Evolutionary conservation across 2,888 invertebrate genomes (phyloP).

Genomic region (Acrobasis suavella): DNA sequence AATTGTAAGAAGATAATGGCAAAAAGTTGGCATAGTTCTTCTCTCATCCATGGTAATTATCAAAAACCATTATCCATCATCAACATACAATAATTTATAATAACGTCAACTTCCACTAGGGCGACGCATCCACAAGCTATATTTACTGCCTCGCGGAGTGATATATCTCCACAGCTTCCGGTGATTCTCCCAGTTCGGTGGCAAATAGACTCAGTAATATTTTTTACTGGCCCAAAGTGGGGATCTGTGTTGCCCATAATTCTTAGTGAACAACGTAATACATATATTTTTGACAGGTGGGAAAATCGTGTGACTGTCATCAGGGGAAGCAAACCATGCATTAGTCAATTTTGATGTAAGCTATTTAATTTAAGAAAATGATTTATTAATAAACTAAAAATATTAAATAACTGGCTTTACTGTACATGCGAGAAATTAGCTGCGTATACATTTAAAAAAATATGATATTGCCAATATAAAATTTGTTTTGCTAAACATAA

Average conservation of each 20-base stretch:
- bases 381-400: no score
- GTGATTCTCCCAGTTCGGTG: slow-evolving; percentile 40
- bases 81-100: slow-evolving; percentile 12
- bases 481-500: no score
- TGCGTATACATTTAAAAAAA: no score
- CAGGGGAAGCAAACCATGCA: slow-evolving; percentile 2
- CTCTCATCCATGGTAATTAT: no score
- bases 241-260: slow-evolving; percentile 29
- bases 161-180: slow-evolving; percentile 68
- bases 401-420: no score
- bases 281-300: slow-evolving; percentile 30
- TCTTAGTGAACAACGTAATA: slow-evolving; percentile 33
- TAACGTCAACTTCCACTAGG: slow-evolving; percentile 22
- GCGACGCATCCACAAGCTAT: slow-evolving; percentile 44
- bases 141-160: slow-evolving; percentile 66
- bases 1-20: no score
- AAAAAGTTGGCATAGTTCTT: no score
- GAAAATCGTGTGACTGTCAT: slow-evolving; percentile 19
- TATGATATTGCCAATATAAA: no score
- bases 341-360: neutral
- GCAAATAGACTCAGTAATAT: slow-evolving; percentile 39
- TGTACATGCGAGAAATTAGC: no score
- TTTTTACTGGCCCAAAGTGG: slow-evolving; percentile 30
- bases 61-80: neutral
- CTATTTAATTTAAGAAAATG: neutral